Conservation (phyloP, 2,113 vertebrate species). For the Abramis brama region DNA sequence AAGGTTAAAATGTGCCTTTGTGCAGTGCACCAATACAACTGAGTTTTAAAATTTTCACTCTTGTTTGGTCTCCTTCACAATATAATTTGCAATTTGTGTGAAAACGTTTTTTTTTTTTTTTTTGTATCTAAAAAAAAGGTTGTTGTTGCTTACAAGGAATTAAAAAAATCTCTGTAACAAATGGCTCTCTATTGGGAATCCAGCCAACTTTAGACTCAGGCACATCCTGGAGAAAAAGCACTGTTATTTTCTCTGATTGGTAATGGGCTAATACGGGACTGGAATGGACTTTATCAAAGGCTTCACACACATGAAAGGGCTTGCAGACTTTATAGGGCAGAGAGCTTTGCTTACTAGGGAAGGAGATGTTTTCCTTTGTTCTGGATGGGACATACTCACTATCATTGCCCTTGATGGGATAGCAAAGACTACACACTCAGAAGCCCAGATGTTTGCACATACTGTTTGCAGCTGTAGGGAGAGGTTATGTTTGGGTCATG, state of each 20-base stretch:
- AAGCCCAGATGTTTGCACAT: conserved; percentile 43
- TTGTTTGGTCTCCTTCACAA: neutral
- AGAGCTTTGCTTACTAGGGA: conserved; percentile 38
- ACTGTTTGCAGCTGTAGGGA: conserved; percentile 41
- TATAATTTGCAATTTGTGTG: too few relatives aligned
- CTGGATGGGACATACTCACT: conserved; percentile 31
- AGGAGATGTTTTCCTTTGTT: conserved; percentile 47
- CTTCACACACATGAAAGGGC: conserved; percentile 62
- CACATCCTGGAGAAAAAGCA: conserved; percentile 62
- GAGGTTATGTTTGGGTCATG: conserved; percentile 31
- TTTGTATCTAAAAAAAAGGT: too few relatives aligned
- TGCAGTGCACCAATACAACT: neutral
- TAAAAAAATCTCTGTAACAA: neutral
- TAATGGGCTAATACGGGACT: conserved; percentile 65
- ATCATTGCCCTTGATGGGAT: conserved; percentile 43
- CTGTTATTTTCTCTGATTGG: conserved; percentile 75
- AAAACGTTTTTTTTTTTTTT: too few relatives aligned
- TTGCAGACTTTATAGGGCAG: conserved; percentile 39
- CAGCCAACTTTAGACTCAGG: conserved; percentile 61
- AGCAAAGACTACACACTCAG: conserved; percentile 43
- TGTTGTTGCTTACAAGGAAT: neutral
- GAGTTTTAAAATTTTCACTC: neutral
- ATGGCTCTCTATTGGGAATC: neutral
- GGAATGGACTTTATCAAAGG: conserved; percentile 70
- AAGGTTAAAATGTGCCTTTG: conserved; percentile 11